A percentile compares a stretch with the other conserved stretches of the same genome.
Conservation (phyloP, 2,888 invertebrate species). For the Tipula helvola region DNA sequence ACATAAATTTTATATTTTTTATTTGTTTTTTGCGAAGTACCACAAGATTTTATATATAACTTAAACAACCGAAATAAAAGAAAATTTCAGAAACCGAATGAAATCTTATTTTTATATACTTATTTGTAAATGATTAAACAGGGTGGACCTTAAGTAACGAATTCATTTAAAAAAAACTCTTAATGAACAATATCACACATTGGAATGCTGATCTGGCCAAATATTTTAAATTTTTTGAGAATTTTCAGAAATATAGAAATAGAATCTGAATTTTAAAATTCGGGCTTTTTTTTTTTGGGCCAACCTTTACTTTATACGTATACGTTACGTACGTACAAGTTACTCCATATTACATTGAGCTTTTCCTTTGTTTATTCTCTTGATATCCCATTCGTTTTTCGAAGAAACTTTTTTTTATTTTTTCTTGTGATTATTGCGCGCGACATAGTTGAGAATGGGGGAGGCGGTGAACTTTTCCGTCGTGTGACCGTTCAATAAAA, state of each 20-base stretch:
- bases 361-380: not conserved
- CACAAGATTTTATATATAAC: not conserved
- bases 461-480: not conserved
- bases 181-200: too few relatives aligned
- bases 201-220: too few relatives aligned
- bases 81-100: not conserved
- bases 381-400: not conserved
- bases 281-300: too few relatives aligned
- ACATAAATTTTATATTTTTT: not conserved
- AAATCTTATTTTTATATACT: not conserved
- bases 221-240: too few relatives aligned
- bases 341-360: not conserved
- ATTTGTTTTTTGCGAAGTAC: not conserved
- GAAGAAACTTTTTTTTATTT: not conserved
- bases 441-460: not conserved
- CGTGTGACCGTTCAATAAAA: not conserved
- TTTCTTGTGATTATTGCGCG: not conserved
- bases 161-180: too few relatives aligned
- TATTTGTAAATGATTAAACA: too few relatives aligned
- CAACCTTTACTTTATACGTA: too few relatives aligned
- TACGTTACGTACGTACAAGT: too few relatives aligned
- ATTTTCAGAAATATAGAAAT: too few relatives aligned
- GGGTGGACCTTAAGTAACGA: too few relatives aligned
- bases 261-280: too few relatives aligned
- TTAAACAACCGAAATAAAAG: not conserved